Conservation (phyloP, 2,888 invertebrate species). For the Rhingia campestris region DNA sequence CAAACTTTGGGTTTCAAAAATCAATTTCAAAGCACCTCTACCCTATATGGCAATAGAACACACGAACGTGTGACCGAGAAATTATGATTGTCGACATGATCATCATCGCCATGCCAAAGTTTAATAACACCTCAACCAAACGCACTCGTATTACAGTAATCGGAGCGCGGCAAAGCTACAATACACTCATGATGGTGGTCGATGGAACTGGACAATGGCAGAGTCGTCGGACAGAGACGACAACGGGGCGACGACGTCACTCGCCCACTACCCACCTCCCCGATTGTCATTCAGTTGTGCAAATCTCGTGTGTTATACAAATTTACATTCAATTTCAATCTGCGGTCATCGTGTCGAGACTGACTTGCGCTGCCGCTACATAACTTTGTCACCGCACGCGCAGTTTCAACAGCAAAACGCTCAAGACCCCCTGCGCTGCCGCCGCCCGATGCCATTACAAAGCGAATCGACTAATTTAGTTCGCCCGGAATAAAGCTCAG, state of each 20-base stretch:
- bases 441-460: background rate
- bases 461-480: slow-evolving; percentile 14
- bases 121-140: slow-evolving; percentile 56
- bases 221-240: background rate
- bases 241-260: slow-evolving; percentile 1
- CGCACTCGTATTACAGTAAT: slow-evolving; percentile 58
- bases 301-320: slow-evolving; percentile 39
- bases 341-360: slow-evolving; percentile 54
- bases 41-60: background rate
- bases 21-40: background rate
- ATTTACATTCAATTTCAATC: slow-evolving; percentile 53
- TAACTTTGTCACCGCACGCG: background rate
- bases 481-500: slow-evolving; percentile 62
- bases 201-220: slow-evolving; percentile 5
- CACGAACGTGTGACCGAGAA: slow-evolving; percentile 59
- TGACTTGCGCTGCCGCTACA: slow-evolving; percentile 25
- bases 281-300: slow-evolving; percentile 2
- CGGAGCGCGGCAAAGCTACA: slow-evolving; percentile 51
- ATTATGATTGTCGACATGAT: slow-evolving; percentile 30
- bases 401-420: slow-evolving; percentile 44
- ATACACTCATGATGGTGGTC: slow-evolving; percentile 4
- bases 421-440: slow-evolving; percentile 20
- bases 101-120: slow-evolving; percentile 48
- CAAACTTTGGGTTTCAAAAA: background rate
- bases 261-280: no score